Evolutionary conservation across 1,140 invertebrate genomes (phyloP).

Genomic region (Andrena cerasifolii): DNA sequence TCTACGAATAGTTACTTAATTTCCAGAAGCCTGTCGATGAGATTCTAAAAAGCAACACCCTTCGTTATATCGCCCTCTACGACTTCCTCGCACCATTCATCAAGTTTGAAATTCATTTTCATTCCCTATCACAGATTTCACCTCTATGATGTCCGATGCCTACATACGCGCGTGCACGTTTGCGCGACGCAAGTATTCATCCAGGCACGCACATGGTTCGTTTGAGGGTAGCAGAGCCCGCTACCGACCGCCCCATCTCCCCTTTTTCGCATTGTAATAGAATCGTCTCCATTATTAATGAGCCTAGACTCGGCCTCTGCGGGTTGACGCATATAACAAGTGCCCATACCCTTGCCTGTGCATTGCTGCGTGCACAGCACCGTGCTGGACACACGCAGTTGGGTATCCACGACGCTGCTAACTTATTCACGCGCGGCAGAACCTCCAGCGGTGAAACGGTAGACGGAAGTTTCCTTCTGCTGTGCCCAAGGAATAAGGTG

Average conservation of each 20-base stretch:
- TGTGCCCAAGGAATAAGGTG: conserved; percentile 18
- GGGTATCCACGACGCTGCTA: conserved; percentile 48
- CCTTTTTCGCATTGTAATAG: conserved; percentile 65
- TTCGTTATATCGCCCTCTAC: too few relatives aligned
- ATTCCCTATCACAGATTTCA: too few relatives aligned
- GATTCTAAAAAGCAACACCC: too few relatives aligned
- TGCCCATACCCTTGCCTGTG: neutral
- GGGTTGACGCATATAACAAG: neutral
- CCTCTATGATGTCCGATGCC: neutral
- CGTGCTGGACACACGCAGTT: conserved; percentile 52
- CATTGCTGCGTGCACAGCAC: conserved; percentile 35
- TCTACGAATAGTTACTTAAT: too few relatives aligned
- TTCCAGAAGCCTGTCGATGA: too few relatives aligned
- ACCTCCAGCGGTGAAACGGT: conserved; percentile 51
- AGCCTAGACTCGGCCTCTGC: conserved; percentile 49
- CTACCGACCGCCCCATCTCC: conserved; percentile 1
- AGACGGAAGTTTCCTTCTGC: conserved; percentile 51
- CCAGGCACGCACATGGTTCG: conserved; percentile 24
- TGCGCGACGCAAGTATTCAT: conserved; percentile 30
- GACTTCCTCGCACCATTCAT: too few relatives aligned
- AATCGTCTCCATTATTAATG: conserved; percentile 72
- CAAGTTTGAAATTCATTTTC: too few relatives aligned
- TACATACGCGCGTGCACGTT: conserved; percentile 13
- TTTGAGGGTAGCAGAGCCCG: conserved; percentile 39
- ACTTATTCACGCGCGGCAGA: conserved; percentile 63